A percentile compares a stretch with the other conserved stretches of the same genome.
Conservation (phyloP, 2,888 invertebrate genomes). For the Proisotoma minuta region DNA sequence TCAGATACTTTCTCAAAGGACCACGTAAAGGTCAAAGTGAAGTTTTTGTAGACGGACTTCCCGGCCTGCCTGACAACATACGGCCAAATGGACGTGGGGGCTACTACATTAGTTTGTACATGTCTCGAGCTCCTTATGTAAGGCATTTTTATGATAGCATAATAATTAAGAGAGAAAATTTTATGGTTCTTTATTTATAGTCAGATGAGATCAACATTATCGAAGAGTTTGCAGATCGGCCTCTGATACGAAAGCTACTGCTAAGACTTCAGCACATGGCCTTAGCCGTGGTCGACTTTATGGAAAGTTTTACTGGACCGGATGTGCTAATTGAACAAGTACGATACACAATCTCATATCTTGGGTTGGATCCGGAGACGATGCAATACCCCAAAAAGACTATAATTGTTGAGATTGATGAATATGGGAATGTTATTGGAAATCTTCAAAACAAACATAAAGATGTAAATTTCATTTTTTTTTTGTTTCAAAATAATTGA, state of each 20-base stretch:
- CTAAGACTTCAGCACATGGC: conserved; percentile 17
- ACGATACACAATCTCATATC: neutral
- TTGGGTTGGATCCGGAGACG: neutral
- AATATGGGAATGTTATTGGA: conserved; percentile 67
- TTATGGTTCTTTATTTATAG: too few species aligned
- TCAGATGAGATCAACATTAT: too few species aligned
- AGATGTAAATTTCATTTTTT: conserved; percentile 53
- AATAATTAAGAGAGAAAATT: too few species aligned
- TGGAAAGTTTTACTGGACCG: neutral
- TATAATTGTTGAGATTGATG: conserved; percentile 63
- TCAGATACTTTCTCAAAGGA: conserved; percentile 70
- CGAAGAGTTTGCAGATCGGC: conserved; percentile 14
- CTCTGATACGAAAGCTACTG: conserved; percentile 24
- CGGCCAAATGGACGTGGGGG: conserved; percentile 62
- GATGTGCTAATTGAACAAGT: neutral
- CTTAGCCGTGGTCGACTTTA: conserved; percentile 56
- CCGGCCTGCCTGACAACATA: conserved; percentile 68
- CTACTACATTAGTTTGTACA: conserved; percentile 61
- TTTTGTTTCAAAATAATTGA: neutral
- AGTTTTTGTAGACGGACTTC: conserved; percentile 74
- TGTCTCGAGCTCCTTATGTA: conserved; percentile 51
- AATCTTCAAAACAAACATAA: conserved; percentile 62
- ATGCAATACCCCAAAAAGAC: conserved; percentile 52
- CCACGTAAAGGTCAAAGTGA: conserved; percentile 73
- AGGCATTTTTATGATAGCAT: conserved; percentile 5